Base-by-base conservation (phyloP, 2,113 vertebrate genomes). In the Gadus macrocephalus region DNA sequence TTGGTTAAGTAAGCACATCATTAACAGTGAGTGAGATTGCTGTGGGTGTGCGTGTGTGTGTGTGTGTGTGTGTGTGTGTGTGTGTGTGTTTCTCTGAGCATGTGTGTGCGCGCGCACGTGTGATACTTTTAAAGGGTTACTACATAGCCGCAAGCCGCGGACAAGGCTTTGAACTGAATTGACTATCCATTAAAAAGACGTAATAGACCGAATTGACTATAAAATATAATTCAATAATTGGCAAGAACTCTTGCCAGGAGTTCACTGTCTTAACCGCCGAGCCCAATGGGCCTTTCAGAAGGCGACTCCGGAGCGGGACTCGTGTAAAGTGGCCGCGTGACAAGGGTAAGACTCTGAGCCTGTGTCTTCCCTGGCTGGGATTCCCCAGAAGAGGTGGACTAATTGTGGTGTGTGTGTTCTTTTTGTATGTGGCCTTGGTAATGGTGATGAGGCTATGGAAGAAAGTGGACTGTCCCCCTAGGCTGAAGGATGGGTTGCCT, bases 1-100 rank as follows among this genome's bases (percentile, higher is more conserved):
- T 89, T 91, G 90, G 90, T 91, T 92, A 92, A 92, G 89, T 90
- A 92, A 92, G 89, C 91, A 91, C 90, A 92, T 92, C 90, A 92
- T 92, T 92, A 91, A 89, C 85, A 69, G 77, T 85, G 77, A 85
- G 83, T 83, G 86, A 49, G 87, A 85, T 87, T 87, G 78, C 81
- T 71, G 59, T 2, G 42, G 19, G 28, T 62, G 69, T 64, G 74
- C 75, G 81, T 78, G 75, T 82, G 81, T 20, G 20, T 20, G 20
- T 20, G 20, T 20, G 20, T 20, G 20, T 20, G 42, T 14, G 42
- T 49, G 42, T 42, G 38, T 42, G 38, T 42, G 38, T 42, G 38
- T 42, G 38, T 42, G 38, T 42, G 77, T 83, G 78, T 86, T 85
- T 85, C 19, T 60, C 72, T 77, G 74, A 81, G 68, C 62, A 78